phyloP scores from a whole-genome alignment of 1,140 invertebrate genomes.

The Drosophila hydei region DNA sequence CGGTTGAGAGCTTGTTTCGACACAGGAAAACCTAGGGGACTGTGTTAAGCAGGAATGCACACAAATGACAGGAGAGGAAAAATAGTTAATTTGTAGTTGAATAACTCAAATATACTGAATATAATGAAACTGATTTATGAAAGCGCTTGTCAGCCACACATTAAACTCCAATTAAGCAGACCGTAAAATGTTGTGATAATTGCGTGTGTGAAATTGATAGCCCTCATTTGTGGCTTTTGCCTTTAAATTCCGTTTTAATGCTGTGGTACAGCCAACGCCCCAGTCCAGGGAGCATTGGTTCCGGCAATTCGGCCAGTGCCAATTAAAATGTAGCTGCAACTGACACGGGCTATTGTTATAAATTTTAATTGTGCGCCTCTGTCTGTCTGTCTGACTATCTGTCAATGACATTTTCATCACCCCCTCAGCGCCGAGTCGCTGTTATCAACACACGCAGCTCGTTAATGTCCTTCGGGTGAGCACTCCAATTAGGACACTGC shows the following conservation, averaged over 20 bases:
- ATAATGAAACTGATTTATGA: conserved; percentile 25
- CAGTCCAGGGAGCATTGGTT: neutral
- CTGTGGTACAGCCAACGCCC: conserved; percentile 32
- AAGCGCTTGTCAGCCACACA: conserved; percentile 54
- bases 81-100: neutral
- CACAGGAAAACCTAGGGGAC: too few relatives aligned
- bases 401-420: conserved; percentile 17
- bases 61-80: neutral
- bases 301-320: conserved; percentile 17
- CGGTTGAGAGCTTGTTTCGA: too few relatives aligned
- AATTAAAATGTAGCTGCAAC: conserved; percentile 76
- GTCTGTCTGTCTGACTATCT: neutral
- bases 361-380: conserved; percentile 68
- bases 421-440: neutral
- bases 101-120: neutral
- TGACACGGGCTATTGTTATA: conserved; percentile 70
- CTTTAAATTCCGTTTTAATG: conserved; percentile 75
- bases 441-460: conserved; percentile 49
- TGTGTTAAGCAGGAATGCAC: neutral
- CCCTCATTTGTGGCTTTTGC: conserved; percentile 59
- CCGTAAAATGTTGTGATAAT: conserved; percentile 78
- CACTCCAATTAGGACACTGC: conserved; percentile 62
- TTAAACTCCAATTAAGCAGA: conserved; percentile 75
- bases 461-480: conserved; percentile 59
- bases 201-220: conserved; percentile 74